phyloP scores from a whole-genome alignment of 2,113 vertebrate genomes.

The Takifugu flavidus region DNA sequence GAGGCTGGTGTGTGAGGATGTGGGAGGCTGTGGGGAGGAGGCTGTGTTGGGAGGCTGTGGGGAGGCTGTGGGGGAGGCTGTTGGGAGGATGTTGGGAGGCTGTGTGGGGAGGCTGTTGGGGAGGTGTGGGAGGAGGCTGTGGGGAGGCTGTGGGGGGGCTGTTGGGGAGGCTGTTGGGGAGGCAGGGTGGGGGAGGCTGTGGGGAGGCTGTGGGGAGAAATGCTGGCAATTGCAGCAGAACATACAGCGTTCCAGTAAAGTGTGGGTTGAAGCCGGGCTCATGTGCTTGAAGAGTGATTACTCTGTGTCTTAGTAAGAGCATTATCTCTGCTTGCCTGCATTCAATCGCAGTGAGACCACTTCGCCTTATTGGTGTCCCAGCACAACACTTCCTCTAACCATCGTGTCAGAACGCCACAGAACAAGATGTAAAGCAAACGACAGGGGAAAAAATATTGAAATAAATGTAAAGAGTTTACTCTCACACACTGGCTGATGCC shows the following conservation, averaged over 20 bases:
- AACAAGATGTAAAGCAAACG: background rate
- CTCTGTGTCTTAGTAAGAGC: conserved; percentile 28
- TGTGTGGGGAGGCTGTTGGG: background rate
- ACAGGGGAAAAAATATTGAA: conserved; percentile 1
- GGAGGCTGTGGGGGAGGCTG: background rate
- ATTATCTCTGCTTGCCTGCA: conserved; percentile 37
- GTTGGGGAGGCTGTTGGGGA: background rate
- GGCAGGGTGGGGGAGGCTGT: background rate
- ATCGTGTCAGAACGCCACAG: conserved; percentile 15
- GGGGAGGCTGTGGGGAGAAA: conserved; percentile 1
- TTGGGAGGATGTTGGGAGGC: background rate
- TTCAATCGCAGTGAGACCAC: conserved; percentile 42
- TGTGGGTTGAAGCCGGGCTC: conserved; percentile 29
- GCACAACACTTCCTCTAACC: conserved; percentile 49
- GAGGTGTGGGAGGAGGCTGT: background rate
- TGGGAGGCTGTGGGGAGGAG: too few relatives aligned
- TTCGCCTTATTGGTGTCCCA: conserved; percentile 35
- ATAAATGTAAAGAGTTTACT: conserved; percentile 6
- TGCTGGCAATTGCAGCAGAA: conserved; percentile 21
- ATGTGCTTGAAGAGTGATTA: conserved; percentile 41
- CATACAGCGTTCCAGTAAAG: conserved; percentile 16
- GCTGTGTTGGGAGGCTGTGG: too few relatives aligned
- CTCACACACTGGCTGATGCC: conserved; percentile 8
- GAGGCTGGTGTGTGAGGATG: too few relatives aligned
- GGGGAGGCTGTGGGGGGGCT: conserved; percentile 1